Percentiles rank a stretch among this genome's conserved stretches.
phyloP scores from a whole-genome alignment of 2,888 invertebrate species.

The Galerucella nymphaeae region DNA sequence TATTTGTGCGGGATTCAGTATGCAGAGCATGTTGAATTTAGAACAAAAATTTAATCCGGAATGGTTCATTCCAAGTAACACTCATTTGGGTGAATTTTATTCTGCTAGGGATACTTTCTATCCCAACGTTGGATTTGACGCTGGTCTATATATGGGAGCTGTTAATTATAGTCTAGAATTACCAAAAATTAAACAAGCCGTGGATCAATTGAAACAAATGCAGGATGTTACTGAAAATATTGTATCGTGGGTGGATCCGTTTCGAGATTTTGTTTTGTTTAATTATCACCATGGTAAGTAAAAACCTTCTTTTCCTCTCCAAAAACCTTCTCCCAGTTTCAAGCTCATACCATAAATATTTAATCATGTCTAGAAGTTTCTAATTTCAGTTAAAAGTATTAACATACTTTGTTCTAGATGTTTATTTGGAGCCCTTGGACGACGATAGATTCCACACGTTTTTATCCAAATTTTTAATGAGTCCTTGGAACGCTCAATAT shows the following conservation, averaged over 20 bases:
- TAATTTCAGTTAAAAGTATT: not conserved
- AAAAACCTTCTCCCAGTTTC: no score
- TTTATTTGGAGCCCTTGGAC: slow-evolving; percentile 63
- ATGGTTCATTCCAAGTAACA: slow-evolving; percentile 80
- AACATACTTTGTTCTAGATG: slow-evolving; percentile 63
- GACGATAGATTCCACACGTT: slow-evolving; percentile 71
- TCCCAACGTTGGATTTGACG: slow-evolving; percentile 74
- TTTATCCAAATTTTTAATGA: slow-evolving; percentile 77
- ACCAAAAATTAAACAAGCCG: slow-evolving; percentile 68
- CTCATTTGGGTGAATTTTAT: slow-evolving; percentile 74
- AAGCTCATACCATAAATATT: no score
- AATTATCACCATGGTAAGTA: slow-evolving; percentile 68
- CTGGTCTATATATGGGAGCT: slow-evolving; percentile 74
- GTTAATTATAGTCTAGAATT: slow-evolving; percentile 75
- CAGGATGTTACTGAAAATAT: slow-evolving; percentile 69
- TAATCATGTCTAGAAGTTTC: no score
- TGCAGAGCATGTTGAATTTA: slow-evolving; percentile 72
- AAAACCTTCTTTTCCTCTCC: no score
- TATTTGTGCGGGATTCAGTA: slow-evolving; percentile 71
- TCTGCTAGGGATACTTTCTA: slow-evolving; percentile 70
- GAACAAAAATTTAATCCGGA: slow-evolving; percentile 83
- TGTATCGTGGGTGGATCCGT: slow-evolving; percentile 75
- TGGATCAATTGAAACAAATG: slow-evolving; percentile 67
- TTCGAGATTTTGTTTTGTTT: slow-evolving; percentile 70
- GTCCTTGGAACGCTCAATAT: slow-evolving; percentile 75